Evolutionary conservation across 2,113 vertebrate genomes (phyloP).

Genomic region (Phylloscopus trochilus): DNA sequence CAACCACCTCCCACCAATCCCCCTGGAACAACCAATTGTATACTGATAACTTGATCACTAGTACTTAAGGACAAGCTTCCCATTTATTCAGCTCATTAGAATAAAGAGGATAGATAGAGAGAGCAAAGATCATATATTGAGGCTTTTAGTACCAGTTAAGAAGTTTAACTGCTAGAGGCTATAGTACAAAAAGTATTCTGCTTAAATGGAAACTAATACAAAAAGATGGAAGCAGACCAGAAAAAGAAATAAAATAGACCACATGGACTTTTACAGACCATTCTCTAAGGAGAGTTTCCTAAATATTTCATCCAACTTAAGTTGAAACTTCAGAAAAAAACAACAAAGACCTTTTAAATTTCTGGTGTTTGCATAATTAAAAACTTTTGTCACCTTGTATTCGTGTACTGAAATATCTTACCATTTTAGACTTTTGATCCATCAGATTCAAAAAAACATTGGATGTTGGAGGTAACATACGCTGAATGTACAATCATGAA

Average conservation of each 20-base stretch:
- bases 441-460: neutral
- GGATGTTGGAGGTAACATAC: neutral
- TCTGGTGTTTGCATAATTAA: neutral
- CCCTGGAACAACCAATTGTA: neutral
- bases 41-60: neutral
- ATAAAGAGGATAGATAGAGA: neutral
- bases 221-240: neutral
- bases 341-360: neutral
- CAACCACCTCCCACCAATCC: neutral
- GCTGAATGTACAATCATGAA: neutral
- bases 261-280: neutral
- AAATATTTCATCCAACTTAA: neutral
- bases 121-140: slow-evolving; percentile 1
- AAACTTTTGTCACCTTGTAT: neutral
- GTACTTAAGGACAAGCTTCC: neutral
- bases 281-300: neutral
- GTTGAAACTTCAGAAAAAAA: neutral
- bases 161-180: slow-evolving; percentile 12
- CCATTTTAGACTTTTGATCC: neutral
- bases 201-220: neutral
- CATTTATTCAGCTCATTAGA: slow-evolving; percentile 11
- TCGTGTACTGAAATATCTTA: neutral
- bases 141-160: neutral
- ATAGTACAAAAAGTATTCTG: neutral
- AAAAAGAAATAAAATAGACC: neutral